phyloP scores from a whole-genome alignment of 2,797 vertebrate genomes.

The Antennarius maculatus region DNA sequence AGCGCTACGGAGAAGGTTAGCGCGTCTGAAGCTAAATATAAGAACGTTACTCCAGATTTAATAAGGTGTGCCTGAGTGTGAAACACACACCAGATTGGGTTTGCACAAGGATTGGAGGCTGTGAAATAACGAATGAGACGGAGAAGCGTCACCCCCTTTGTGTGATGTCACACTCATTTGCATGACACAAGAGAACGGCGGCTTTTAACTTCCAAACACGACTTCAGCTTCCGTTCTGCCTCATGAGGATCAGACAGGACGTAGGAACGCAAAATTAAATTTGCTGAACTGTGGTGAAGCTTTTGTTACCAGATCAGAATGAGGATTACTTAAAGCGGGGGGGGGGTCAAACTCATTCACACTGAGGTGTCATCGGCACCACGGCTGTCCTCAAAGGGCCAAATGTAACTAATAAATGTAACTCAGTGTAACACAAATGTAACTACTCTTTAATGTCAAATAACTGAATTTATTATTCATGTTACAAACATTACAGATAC shows the following conservation, averaged over 20 bases:
- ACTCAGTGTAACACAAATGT: too few relatives aligned
- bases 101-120: slow-evolving; percentile 18
- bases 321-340: too few relatives aligned
- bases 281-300: background rate
- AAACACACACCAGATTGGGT: slow-evolving; percentile 11
- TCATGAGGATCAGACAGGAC: background rate
- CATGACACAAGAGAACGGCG: slow-evolving; percentile 20
- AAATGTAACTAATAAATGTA: too few relatives aligned
- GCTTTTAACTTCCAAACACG: slow-evolving; percentile 3
- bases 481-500: too few relatives aligned
- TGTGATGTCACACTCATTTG: slow-evolving; percentile 21
- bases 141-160: slow-evolving; percentile 7
- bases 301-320: too few relatives aligned
- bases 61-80: slow-evolving; percentile 6
- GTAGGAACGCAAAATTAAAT: background rate
- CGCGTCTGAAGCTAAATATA: slow-evolving; percentile 1
- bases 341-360: too few relatives aligned
- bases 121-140: slow-evolving; percentile 24
- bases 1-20: slow-evolving; percentile 1
- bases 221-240: background rate
- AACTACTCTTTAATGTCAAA: too few relatives aligned
- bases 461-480: too few relatives aligned
- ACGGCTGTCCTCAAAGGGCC: too few relatives aligned
- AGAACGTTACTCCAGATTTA: slow-evolving; percentile 13
- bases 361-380: too few relatives aligned